Evolutionary conservation across 2,113 vertebrate species (phyloP).

Genomic region (Andinoacara biseriatus): DNA sequence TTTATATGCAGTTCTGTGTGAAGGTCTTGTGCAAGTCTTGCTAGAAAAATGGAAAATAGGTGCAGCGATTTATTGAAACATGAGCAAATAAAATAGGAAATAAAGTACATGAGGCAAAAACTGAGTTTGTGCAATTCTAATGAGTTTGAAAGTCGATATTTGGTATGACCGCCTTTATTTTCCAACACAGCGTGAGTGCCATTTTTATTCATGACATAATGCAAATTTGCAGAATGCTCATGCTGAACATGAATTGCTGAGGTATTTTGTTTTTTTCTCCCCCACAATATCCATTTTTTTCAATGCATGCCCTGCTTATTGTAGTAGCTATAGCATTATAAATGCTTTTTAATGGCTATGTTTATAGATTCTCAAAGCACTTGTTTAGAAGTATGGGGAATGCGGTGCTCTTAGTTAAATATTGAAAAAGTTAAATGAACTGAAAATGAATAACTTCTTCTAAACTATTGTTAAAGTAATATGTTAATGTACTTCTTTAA

Average conservation of each 20-base stretch:
- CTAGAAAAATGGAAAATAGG: neutral
- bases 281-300: neutral
- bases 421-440: neutral
- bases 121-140: neutral
- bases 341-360: neutral
- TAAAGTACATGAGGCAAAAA: neutral
- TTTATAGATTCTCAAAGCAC: neutral
- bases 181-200: neutral
- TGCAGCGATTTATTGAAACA: neutral
- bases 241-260: neutral
- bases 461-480: neutral
- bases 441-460: neutral
- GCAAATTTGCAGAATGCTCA: neutral
- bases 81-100: neutral
- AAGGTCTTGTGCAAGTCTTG: neutral
- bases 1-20: neutral
- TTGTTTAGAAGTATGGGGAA: neutral
- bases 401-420: neutral
- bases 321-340: neutral
- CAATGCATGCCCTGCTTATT: neutral
- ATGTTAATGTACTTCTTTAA: neutral
- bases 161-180: too few relatives aligned
- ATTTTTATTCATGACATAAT: neutral
- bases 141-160: neutral
- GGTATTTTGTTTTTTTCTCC: neutral